These are phyloP conservation scores for Callopanchax toddi DNA, from an alignment of 2,113 vertebrate genomes.

Conservation along the genomic window DNA sequence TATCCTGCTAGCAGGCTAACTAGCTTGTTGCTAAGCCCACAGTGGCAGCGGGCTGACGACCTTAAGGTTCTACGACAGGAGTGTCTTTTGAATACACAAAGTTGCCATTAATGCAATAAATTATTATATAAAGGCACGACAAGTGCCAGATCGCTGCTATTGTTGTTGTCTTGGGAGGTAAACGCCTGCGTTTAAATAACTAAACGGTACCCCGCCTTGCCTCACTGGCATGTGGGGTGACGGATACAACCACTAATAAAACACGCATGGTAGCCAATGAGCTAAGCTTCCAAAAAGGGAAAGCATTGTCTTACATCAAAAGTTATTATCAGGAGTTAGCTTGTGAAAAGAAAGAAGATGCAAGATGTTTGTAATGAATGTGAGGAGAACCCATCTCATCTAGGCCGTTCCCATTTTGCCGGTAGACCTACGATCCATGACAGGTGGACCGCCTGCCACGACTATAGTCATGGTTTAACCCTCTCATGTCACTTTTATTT, in stretches of 20 bases:
- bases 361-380: not conserved
- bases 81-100: not conserved
- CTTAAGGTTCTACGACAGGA: not conserved
- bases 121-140: not conserved
- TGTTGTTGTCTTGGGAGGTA: not conserved
- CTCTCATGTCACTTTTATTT: too few species aligned
- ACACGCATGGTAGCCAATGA: slow-evolving; percentile 27
- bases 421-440: not conserved
- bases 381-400: not conserved
- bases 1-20: slow-evolving; percentile 43
- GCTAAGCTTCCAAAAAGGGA: slow-evolving; percentile 22
- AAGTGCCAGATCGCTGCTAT: rapidly evolving
- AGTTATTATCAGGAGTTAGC: not conserved
- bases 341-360: not conserved
- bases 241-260: slow-evolving; percentile 36
- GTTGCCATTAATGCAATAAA: not conserved
- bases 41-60: slow-evolving; percentile 14
- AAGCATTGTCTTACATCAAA: too few species aligned
- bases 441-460: not conserved
- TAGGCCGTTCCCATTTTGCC: too few species aligned
- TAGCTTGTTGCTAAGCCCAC: slow-evolving; percentile 52
- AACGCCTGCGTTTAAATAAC: not conserved
- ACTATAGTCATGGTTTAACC: too few species aligned
- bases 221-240: slow-evolving; percentile 46
- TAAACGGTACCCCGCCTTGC: slow-evolving; percentile 29